phyloP scores from a whole-genome alignment of 2,888 invertebrate genomes.

The Blastobasis lacticolella region DNA sequence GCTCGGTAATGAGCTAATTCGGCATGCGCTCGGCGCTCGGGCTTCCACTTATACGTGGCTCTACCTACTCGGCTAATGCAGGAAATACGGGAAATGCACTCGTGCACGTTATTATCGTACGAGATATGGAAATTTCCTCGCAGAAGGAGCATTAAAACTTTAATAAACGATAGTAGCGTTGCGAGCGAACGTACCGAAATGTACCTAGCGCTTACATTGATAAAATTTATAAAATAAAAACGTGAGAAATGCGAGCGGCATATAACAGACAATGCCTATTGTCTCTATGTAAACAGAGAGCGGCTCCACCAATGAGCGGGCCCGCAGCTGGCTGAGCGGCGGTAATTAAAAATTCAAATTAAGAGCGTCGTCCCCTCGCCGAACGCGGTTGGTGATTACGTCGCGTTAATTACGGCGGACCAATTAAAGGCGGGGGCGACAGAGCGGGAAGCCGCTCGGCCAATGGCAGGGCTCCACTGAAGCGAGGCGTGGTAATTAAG shows the following conservation, averaged over 20 bases:
- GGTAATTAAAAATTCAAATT: conserved; percentile 73
- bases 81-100: conserved; percentile 34
- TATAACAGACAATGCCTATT: conserved; percentile 50
- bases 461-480: conserved; percentile 57
- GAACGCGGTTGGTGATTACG: conserved; percentile 61
- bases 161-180: no score
- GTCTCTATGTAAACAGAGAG: conserved; percentile 44
- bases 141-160: not conserved
- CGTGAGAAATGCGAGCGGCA: conserved; percentile 1
- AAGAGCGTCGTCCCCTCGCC: conserved; percentile 54
- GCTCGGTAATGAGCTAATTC: conserved; percentile 56
- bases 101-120: conserved; percentile 6
- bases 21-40: conserved; percentile 33
- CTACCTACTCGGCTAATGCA: conserved; percentile 20
- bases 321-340: conserved; percentile 25
- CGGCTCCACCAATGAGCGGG: conserved; percentile 47
- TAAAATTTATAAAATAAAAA: conserved; percentile 1
- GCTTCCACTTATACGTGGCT: conserved; percentile 18
- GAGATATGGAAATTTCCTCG: not conserved
- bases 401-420: conserved; percentile 66
- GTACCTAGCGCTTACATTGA: no score
- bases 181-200: no score
- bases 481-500: conserved; percentile 72
- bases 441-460: conserved; percentile 37
- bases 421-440: conserved; percentile 65